Evolutionary conservation across 2,888 invertebrate species (phyloP).

Genomic region (Tinea pellionella): DNA sequence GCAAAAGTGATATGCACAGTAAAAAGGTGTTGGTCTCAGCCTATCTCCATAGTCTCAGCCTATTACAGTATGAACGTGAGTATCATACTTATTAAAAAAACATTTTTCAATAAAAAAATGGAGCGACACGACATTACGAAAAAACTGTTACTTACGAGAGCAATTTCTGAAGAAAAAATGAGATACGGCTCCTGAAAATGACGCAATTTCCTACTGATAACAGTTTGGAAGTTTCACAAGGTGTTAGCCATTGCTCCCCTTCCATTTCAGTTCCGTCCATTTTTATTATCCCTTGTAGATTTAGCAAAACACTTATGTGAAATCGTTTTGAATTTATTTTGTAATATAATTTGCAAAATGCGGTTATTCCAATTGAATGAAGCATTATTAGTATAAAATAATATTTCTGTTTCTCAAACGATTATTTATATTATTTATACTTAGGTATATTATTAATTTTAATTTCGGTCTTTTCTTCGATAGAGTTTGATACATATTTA

Average conservation of each 20-base stretch:
- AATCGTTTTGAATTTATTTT: not conserved
- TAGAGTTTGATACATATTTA: too few species aligned
- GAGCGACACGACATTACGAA: not conserved
- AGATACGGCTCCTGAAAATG: slow-evolving; percentile 20
- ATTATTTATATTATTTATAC: too few species aligned
- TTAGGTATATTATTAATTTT: too few species aligned
- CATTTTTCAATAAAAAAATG: slow-evolving; percentile 5
- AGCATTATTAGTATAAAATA: not conserved
- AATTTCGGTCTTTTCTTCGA: too few species aligned
- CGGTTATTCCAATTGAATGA: not conserved
- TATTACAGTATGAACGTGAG: too few species aligned
- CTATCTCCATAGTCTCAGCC: too few species aligned
- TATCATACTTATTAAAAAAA: not conserved
- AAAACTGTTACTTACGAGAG: slow-evolving; percentile 11
- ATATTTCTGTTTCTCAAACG: too few species aligned
- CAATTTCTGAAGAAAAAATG: slow-evolving; percentile 15
- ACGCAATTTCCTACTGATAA: slow-evolving; percentile 32
- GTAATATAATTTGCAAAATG: not conserved
- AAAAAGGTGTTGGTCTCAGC: too few species aligned
- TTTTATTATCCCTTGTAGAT: slow-evolving; percentile 22
- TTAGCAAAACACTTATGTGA: not conserved
- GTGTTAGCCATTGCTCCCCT: slow-evolving; percentile 50
- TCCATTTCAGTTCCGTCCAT: slow-evolving; percentile 38
- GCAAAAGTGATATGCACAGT: too few species aligned
- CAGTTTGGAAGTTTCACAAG: slow-evolving; percentile 39